Base-by-base conservation (phyloP, 2,888 invertebrate genomes). In the Dicranocentrus wangi region DNA sequence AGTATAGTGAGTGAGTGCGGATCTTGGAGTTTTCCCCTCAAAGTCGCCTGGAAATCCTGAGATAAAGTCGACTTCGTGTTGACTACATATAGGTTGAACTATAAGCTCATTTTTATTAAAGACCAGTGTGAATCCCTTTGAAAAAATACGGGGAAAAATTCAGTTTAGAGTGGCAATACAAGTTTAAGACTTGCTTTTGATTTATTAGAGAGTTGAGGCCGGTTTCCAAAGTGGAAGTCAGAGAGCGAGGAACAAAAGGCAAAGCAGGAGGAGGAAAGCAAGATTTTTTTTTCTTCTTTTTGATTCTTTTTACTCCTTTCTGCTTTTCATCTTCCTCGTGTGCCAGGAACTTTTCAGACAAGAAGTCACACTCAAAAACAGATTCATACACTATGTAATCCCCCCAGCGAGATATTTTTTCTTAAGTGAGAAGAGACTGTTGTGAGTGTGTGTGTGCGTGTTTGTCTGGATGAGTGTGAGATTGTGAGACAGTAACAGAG, bases 301-400 rank as follows among this genome's bases (percentile, higher is more conserved):
- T 58, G 32, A 68, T 60, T 69, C 39, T 47, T 58, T n/a, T n/a
- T 55, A 2, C 47, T 47, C 47, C 51, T 39, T 63, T 47, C 77
- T 77, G 77, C 69, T 77, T 77, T 69, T 69, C 77, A 77, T 77
- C 77, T 77, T 68, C 51, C 21, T 39, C 42, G 25, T 55, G 25
- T 61, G 77, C 77, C 69, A 69, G 60, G 51, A 27, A 60, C 27
- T 76, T 58, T 60, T 68, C 10, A 76, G 53, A 65, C 63, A 66
- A n/a, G n/a, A n/a, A 66, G 66, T 32, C 65, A 61, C 68, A 61
- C 68, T 68, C 42, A 60, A 60, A 75, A 68, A 25, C 58, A 66
- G 21, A 8, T 53, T 69, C 42, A 69, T 43, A 69, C 25, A 61
- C 60, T 68, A 32, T 61, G 77, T 77, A 77, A 77, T 77, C 77